phyloP scores from a whole-genome alignment of 2,113 vertebrate genomes.

The Clarias magur region DNA sequence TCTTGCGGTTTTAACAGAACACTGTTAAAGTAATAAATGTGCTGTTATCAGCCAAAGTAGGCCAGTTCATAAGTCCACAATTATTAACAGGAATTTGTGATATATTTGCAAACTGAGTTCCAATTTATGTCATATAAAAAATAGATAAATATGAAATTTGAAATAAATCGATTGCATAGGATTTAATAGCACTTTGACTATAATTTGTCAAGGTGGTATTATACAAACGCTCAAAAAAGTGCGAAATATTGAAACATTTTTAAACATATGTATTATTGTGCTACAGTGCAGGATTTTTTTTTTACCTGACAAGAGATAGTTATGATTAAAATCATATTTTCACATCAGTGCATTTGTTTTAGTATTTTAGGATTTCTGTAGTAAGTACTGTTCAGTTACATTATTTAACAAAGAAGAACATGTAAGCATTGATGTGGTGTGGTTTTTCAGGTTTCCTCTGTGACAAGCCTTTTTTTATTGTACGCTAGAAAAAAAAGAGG shows the following conservation, averaged over 20 bases:
- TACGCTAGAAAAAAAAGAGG: neutral
- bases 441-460: neutral
- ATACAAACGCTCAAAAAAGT: neutral
- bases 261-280: neutral
- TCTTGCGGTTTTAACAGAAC: conserved; percentile 20
- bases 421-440: no score
- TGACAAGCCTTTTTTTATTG: neutral
- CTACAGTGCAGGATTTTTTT: neutral
- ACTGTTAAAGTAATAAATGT: neutral
- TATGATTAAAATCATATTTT: neutral
- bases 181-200: neutral
- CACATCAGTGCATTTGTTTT: neutral
- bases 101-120: neutral
- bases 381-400: neutral
- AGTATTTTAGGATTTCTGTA: neutral
- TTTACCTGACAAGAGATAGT: neutral
- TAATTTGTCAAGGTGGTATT: neutral
- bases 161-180: neutral
- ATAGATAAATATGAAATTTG: neutral
- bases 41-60: neutral
- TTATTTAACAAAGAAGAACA: no score
- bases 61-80: neutral
- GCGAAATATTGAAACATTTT: neutral
- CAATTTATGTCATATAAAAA: neutral
- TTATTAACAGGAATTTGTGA: neutral